These are phyloP conservation scores for Neotoxoptera formosana DNA, from an alignment of 1,140 invertebrate species.

Conservation along the genomic window DNA sequence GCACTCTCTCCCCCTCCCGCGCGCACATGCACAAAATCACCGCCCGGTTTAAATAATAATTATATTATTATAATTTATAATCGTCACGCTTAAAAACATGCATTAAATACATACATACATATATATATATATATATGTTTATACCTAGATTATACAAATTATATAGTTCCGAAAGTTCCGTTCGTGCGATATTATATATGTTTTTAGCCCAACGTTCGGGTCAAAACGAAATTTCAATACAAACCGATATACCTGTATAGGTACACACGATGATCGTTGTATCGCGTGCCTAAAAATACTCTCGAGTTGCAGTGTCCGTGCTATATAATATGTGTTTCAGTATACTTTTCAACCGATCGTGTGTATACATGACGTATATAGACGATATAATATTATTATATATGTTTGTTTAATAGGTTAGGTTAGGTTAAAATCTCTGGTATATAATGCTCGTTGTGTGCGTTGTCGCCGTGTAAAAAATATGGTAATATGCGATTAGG, in stretches of 20 bases:
- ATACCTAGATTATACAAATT: background rate
- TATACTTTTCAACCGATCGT: background rate
- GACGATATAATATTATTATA: background rate
- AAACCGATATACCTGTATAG: background rate
- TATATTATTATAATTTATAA: slow-evolving; percentile 7
- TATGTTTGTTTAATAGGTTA: background rate
- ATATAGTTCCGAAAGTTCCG: background rate
- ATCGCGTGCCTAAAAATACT: slow-evolving; percentile 28
- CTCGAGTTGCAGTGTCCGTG: background rate
- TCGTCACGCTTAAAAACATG: slow-evolving; percentile 2
- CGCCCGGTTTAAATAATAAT: background rate
- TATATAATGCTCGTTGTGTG: background rate
- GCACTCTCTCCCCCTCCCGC: background rate
- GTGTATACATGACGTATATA: too few relatives aligned
- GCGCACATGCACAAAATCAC: background rate
- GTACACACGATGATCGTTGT: background rate
- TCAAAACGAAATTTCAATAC: background rate
- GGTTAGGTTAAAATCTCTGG: background rate
- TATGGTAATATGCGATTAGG: background rate
- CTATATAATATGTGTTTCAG: too few relatives aligned
- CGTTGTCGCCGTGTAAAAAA: background rate
- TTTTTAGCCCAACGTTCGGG: background rate
- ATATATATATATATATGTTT: background rate
- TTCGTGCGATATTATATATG: background rate
- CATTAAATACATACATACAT: background rate